Evolutionary conservation across 2,888 invertebrate species (phyloP).

Genomic region (Platynereis dumerilii): DNA sequence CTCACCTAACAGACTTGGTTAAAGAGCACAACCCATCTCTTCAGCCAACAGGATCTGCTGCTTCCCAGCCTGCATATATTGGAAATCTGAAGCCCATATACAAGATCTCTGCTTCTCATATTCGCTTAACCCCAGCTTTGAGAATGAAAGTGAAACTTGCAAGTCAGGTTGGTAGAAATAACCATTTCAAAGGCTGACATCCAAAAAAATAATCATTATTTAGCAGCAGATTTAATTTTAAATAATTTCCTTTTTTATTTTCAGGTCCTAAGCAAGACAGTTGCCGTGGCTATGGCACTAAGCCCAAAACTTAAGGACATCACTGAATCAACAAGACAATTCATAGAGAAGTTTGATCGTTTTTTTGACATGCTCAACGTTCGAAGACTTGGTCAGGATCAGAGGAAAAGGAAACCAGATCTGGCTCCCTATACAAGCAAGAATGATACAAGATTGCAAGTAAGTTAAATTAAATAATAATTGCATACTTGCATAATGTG

Average conservation of each 20-base stretch:
- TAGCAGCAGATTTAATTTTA: not conserved
- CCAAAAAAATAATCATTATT: not conserved
- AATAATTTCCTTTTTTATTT: not conserved
- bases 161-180: not conserved
- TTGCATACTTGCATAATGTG: too few relatives aligned
- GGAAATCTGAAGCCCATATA: not conserved
- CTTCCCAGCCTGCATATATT: not conserved
- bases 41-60: not conserved
- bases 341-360: not conserved
- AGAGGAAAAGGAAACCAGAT: too few relatives aligned
- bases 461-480: too few relatives aligned
- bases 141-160: conserved; percentile 5
- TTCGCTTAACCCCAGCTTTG: not conserved
- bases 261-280: not conserved
- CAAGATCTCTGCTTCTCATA: not conserved
- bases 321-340: conserved; percentile 1
- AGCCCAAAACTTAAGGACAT: not conserved
- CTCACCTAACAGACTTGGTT: not conserved
- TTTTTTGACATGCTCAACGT: conserved; percentile 1
- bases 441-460: too few relatives aligned
- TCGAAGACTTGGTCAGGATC: not conserved
- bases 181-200: not conserved
- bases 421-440: too few relatives aligned
- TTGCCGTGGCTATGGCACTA: not conserved
- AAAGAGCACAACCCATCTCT: not conserved